A percentile compares a stretch with the other conserved stretches of the same genome.
These are phyloP conservation scores for Cynoglossus semilaevis DNA, from an alignment of 2,113 vertebrate species.

Conservation along the genomic window DNA sequence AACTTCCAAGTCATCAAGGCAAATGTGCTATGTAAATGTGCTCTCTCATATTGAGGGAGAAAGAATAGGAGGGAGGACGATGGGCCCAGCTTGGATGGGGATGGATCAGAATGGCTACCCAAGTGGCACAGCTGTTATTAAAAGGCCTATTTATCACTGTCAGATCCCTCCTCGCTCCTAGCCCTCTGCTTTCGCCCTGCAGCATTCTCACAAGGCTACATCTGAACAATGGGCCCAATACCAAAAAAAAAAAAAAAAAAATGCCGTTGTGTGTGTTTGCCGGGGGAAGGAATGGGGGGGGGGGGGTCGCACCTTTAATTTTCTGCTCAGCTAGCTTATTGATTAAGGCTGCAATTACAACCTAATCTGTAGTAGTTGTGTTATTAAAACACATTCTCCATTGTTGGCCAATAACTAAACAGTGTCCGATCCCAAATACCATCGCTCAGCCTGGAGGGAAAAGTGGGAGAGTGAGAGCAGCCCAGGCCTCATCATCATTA, in stretches of 20 bases:
- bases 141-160: slow-evolving; percentile 86
- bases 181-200: slow-evolving; percentile 68
- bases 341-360: slow-evolving; percentile 81
- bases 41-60: slow-evolving; percentile 41
- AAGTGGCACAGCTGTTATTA: slow-evolving; percentile 84
- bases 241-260: slow-evolving; percentile 48
- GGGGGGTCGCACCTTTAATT: slow-evolving; percentile 76
- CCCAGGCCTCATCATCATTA: slow-evolving; percentile 77
- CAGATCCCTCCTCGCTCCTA: slow-evolving; percentile 73
- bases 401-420: slow-evolving; percentile 86
- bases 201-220: slow-evolving; percentile 73
- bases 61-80: slow-evolving; percentile 34
- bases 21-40: slow-evolving; percentile 61
- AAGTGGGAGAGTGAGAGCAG: slow-evolving; percentile 47
- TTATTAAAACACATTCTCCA: slow-evolving; percentile 82
- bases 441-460: slow-evolving; percentile 77
- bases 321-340: slow-evolving; percentile 80
- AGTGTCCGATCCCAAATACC: slow-evolving; percentile 76
- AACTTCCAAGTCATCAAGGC: slow-evolving; percentile 47
- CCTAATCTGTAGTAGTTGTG: slow-evolving; percentile 79
- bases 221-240: slow-evolving; percentile 74
- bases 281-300: neutral
- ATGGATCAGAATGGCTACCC: slow-evolving; percentile 74
- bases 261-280: slow-evolving; percentile 32
- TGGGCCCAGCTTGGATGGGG: slow-evolving; percentile 59